These are phyloP conservation scores for Procambarus virginalis DNA, from an alignment of 1,140 invertebrate species.

Conservation along the genomic window DNA sequence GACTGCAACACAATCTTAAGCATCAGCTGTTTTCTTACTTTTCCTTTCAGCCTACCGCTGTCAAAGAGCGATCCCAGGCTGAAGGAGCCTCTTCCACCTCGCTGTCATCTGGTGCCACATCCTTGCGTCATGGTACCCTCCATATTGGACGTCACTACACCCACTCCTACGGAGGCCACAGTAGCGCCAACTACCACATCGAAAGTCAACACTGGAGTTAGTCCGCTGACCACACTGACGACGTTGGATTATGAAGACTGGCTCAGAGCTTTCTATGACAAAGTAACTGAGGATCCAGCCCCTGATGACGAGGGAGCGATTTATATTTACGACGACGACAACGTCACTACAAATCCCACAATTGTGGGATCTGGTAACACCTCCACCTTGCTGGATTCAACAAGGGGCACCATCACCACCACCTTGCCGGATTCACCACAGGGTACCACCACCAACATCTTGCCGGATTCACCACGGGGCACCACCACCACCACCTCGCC, in stretches of 20 bases:
- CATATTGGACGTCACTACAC: not conserved
- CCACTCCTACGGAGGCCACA: not conserved
- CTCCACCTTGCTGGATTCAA: not conserved
- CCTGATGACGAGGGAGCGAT: not conserved
- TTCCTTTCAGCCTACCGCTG: not conserved
- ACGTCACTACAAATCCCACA: not conserved
- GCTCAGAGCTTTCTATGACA: not conserved
- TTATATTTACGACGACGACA: slow-evolving; percentile 2
- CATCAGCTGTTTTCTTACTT: too few species aligned
- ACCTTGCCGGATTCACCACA: too few species aligned
- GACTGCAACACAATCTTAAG: too few species aligned
- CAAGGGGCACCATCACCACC: too few species aligned
- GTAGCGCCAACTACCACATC: not conserved
- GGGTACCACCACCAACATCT: not conserved
- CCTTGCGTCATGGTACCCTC: not conserved
- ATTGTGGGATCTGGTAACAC: not conserved
- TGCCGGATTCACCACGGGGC: too few species aligned
- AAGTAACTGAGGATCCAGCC: not conserved
- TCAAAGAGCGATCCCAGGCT: slow-evolving; percentile 13
- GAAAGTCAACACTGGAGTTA: not conserved
- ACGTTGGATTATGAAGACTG: not conserved
- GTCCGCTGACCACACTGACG: not conserved
- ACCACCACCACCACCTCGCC: too few species aligned
- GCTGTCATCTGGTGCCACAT: not conserved
- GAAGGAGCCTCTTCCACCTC: not conserved